Base-by-base conservation (phyloP, 2,888 invertebrate species). In the Eilema depressum region DNA sequence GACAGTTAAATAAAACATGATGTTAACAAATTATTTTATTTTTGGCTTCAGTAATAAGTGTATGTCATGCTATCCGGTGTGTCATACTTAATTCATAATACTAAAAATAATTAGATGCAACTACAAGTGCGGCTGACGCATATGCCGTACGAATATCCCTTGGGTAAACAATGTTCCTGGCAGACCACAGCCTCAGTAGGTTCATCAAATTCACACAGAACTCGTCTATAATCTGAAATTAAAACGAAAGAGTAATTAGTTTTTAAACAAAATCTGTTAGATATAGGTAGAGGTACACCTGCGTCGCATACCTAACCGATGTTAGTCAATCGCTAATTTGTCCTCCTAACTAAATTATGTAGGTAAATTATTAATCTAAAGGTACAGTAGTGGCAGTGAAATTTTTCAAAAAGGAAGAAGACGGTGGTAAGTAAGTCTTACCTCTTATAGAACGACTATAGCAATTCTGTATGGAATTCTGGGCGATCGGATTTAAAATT, bases 141-240 rank as follows among this genome's bases (percentile, higher is more conserved):
- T 37, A 95, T 76, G 2, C 95, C 95, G 77, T 91, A 92, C 10
- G 86, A 83, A 73, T 95, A 95, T 57, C 95, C 95, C 83, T 93
- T 95, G 2, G 91, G 92, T 20, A 92, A 70, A 74, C 95, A 95
- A 73, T 91, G 93, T 69, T 89, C 87, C 69, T 89, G 87, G 75
- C 95, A 95, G 3, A 86, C 74, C 0, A 69, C 47, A 47, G 92
- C 91, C 71, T 93, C 92, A 0, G 87, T 89, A 0, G 92, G 84
- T 68, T 94, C 94, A 57, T 88, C 88, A 37, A 79, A 83, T 11
- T 87, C 76, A 66, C 95, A 95, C 17, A 73, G 53, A 30, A 93
- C 74, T 41, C 91, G 86, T 11, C 85, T 86, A 61, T 86, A n/a
- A 37, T 69, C 89, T 91, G 85, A 65, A 86, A 88, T 63, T 37